Percentiles rank a stretch among this genome's conserved stretches.
Evolutionary conservation across 2,797 vertebrate genomes (phyloP).

Genomic region (Oreochromis grahami): DNA sequence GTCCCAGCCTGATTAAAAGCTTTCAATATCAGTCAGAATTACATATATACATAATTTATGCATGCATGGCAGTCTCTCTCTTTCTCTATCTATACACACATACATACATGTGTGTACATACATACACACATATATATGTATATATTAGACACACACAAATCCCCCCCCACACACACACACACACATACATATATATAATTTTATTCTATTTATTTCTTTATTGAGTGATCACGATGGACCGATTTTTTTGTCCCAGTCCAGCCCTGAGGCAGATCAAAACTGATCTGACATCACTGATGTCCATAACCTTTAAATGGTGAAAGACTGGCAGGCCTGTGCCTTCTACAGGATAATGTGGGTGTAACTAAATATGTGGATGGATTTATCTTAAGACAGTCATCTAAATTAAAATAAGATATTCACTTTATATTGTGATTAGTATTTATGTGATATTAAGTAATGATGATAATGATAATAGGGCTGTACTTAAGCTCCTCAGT

Average conservation of each 20-base stretch:
- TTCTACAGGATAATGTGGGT: not conserved
- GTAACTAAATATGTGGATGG: not conserved
- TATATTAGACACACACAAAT: no score
- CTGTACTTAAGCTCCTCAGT: not conserved
- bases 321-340: not conserved
- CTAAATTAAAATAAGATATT: not conserved
- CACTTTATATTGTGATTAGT: not conserved
- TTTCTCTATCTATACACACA: no score
- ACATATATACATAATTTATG: not conserved
- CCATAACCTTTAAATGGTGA: not conserved
- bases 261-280: rapidly evolving
- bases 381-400: not conserved
- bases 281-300: not conserved
- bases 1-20: no score
- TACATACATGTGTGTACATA: no score
- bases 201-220: not conserved
- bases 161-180: no score
- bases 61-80: not conserved
- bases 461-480: no score
- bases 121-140: no score
- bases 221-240: not conserved
- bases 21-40: not conserved
- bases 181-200: no score
- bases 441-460: not conserved
- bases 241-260: not conserved